Base-by-base conservation (phyloP, 2,113 vertebrate genomes). In the Misgurnus anguillicaudatus region DNA sequence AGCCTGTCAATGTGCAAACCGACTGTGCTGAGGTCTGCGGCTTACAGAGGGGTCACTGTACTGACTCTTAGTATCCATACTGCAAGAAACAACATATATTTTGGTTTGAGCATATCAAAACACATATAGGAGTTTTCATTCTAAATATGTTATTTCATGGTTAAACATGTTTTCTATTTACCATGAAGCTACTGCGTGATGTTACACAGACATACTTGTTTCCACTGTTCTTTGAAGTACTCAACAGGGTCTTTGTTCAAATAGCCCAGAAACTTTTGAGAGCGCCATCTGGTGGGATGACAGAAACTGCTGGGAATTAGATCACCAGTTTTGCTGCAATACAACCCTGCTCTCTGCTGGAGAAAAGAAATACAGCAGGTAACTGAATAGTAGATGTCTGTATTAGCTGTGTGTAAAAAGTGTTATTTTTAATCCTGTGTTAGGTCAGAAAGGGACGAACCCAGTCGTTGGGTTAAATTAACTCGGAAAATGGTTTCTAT, bases 311-410 rank as follows among this genome's bases (percentile, higher is more conserved):
- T 39, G 74, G 47, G 0, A 1, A 6, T 9, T 39, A 1, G 24
- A 31, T 31, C n/a, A 45, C 19, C 38, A 45, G 70, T 63, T 0
- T 60, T 31, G 53, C 16, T 41, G 58, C 58, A 65, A 79, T 75
- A 24, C 61, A 87, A 91, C 83, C 38, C 83, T 91, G 92, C 90
- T 86, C 87, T 87, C 92, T 92, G 86, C 86, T 85, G 93, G 88
- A 63, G 3, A 39, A 13, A 48, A 13, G 0, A 4, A 9, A 45
- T 41, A 71, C 53, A 31, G 38, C 45, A 77, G n/a, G 19, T 10
- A 67, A 48, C 14, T 17, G n/a, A 45, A 69, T 3, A 19, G 19
- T 55, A 64, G 36, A 1, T 51, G 47, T 51, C 11, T 11, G 47
- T 48, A 9, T 42, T 9, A 42, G 24, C 24, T 31, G 3, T 31